Evolutionary conservation across 2,113 vertebrate species (phyloP).

Genomic region (Herpetotheres cachinnans): DNA sequence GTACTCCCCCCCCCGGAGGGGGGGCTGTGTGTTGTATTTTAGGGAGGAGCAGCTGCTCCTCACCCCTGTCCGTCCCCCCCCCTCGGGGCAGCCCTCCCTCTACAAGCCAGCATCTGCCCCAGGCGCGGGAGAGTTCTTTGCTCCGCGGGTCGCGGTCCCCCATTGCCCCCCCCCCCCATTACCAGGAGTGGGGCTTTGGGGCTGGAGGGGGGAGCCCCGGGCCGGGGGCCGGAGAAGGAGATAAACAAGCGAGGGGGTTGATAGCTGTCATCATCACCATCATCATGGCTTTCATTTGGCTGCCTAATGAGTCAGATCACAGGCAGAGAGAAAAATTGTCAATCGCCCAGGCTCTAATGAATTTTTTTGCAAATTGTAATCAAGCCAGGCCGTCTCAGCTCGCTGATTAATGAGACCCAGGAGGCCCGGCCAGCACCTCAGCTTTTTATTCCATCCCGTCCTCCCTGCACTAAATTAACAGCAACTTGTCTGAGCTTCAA

Average conservation of each 20-base stretch:
- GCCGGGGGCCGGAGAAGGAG: conserved; percentile 71
- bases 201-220: conserved; percentile 7
- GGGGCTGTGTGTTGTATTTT: background rate
- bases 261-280: conserved; percentile 81
- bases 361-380: conserved; percentile 98
- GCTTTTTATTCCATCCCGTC: conserved; percentile 83
- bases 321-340: conserved; percentile 88
- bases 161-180: rapidly evolving
- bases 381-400: conserved; percentile 87
- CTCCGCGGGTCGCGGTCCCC: background rate
- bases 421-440: conserved; percentile 83
- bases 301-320: conserved; percentile 87
- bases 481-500: conserved; percentile 95
- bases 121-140: background rate
- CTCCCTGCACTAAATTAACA: conserved; percentile 92
- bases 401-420: conserved; percentile 92
- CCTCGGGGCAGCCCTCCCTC: background rate
- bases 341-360: conserved; percentile 90
- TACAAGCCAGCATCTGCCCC: background rate
- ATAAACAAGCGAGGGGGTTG: conserved; percentile 82
- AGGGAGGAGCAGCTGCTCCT: background rate
- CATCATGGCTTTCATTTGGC: conserved; percentile 85
- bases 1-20: no score
- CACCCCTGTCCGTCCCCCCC: background rate
- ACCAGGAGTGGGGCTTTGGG: background rate